phyloP scores from a whole-genome alignment of 2,113 vertebrate genomes.

The Numida meleagris region DNA sequence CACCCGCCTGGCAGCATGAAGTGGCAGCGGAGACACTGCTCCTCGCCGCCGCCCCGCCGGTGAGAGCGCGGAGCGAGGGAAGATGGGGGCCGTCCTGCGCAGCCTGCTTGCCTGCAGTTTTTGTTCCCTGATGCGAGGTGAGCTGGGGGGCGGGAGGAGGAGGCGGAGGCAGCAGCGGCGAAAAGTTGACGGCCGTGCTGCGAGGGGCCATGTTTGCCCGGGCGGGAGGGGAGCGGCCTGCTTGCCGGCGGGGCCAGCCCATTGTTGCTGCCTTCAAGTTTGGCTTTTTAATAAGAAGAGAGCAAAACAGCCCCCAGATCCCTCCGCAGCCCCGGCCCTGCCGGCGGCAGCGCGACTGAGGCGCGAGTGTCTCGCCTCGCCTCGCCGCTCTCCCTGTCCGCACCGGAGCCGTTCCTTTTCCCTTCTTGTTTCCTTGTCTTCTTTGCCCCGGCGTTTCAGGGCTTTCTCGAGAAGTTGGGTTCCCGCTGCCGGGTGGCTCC shows the following conservation, averaged over 20 bases:
- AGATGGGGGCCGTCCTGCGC: constrained; percentile 90
- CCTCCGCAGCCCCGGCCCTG: no score
- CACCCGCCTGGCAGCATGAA: constrained; percentile 56
- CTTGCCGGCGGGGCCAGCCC: not conserved
- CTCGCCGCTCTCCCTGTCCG: no score
- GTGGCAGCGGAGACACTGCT: constrained; percentile 20
- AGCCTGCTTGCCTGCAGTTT: constrained; percentile 88
- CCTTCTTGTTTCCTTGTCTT: no score
- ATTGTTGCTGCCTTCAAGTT: no score
- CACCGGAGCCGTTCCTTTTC: no score
- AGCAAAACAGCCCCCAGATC: no score
- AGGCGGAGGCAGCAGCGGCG: not conserved
- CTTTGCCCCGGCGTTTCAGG: no score
- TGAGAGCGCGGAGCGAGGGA: constrained; percentile 63
- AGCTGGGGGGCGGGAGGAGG: constrained; percentile 78
- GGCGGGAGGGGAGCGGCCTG: constrained; percentile 15
- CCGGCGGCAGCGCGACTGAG: no score
- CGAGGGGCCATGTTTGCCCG: constrained; percentile 42
- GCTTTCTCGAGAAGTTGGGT: no score
- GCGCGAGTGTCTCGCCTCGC: no score
- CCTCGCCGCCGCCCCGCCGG: constrained; percentile 58
- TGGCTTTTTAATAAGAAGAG: no score
- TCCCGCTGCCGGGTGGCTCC: no score
- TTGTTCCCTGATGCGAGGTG: constrained; percentile 78
- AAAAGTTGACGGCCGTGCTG: not conserved